Conservation (phyloP, 2,797 vertebrate genomes). For the Eospalax fontanierii region DNA sequence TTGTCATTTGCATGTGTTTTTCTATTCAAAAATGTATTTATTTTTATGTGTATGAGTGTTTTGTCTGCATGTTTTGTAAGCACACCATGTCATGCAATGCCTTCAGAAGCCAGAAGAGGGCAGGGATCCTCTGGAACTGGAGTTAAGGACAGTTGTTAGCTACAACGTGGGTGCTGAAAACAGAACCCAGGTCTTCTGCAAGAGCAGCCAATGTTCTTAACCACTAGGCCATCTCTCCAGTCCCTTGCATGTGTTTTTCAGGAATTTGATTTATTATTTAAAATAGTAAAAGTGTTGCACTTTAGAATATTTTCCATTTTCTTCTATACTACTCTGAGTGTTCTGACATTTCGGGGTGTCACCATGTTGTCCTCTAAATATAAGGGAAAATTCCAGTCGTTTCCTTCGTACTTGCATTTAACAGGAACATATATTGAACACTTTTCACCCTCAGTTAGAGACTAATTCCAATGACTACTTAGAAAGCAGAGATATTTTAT, state of each 20-base stretch:
- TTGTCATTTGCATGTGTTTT: background rate
- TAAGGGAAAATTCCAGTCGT: background rate
- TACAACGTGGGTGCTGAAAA: too few species aligned
- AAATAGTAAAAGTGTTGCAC: background rate
- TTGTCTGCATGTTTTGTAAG: too few species aligned
- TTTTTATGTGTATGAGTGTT: too few species aligned
- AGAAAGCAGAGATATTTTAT: background rate
- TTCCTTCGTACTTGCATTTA: background rate
- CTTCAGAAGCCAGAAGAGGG: too few species aligned
- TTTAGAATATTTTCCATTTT: slow-evolving; percentile 31
- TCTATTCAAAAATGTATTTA: too few species aligned
- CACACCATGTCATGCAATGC: too few species aligned
- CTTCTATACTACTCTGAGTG: background rate
- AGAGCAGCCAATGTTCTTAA: too few species aligned
- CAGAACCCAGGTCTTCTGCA: too few species aligned
- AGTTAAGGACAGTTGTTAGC: too few species aligned
- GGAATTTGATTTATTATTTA: slow-evolving; percentile 38
- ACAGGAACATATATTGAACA: slow-evolving; percentile 16
- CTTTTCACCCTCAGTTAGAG: background rate
- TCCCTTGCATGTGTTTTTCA: background rate
- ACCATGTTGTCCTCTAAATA: background rate
- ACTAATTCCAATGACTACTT: background rate
- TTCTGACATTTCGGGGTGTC: background rate
- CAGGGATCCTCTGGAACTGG: too few species aligned
- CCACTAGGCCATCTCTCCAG: too few species aligned